These are phyloP conservation scores for Ptychadena robeensis DNA, from an alignment of 2,797 vertebrate genomes.

Conservation along the genomic window DNA sequence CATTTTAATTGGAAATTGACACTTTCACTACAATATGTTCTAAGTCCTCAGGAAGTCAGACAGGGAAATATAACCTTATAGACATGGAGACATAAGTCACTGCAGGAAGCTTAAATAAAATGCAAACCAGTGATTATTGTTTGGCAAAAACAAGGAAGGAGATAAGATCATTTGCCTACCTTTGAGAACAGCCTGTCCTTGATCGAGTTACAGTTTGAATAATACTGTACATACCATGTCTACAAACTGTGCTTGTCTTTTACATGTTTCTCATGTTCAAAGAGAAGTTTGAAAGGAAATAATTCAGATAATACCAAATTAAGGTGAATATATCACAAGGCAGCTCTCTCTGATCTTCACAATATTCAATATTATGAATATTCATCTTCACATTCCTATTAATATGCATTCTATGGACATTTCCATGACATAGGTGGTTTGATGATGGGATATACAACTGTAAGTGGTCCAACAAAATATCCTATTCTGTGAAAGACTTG, in stretches of 20 bases:
- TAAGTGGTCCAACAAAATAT: no score
- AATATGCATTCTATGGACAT: no score
- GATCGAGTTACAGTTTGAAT: conserved; percentile 20
- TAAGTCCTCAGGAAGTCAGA: conserved; percentile 6
- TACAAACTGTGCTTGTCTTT: neutral
- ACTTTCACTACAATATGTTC: neutral
- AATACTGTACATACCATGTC: neutral
- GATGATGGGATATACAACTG: no score
- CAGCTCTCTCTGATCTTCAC: no score
- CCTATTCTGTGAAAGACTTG: no score
- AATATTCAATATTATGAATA: no score
- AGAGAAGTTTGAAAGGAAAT: no score
- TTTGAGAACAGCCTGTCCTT: conserved; percentile 33
- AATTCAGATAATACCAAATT: no score
- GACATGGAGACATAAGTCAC: conserved; percentile 30
- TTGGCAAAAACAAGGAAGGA: conserved; percentile 50
- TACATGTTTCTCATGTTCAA: no score
- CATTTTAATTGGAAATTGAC: neutral
- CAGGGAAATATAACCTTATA: neutral
- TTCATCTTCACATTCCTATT: no score
- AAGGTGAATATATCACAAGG: no score
- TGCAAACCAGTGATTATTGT: conserved; percentile 31
- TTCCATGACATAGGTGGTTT: no score
- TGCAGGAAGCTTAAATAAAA: conserved; percentile 44
- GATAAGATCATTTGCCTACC: conserved; percentile 29